Percentiles rank a stretch among this genome's conserved stretches.
Conservation (phyloP, 2,888 invertebrate genomes). For the Pyrrhia umbra region DNA sequence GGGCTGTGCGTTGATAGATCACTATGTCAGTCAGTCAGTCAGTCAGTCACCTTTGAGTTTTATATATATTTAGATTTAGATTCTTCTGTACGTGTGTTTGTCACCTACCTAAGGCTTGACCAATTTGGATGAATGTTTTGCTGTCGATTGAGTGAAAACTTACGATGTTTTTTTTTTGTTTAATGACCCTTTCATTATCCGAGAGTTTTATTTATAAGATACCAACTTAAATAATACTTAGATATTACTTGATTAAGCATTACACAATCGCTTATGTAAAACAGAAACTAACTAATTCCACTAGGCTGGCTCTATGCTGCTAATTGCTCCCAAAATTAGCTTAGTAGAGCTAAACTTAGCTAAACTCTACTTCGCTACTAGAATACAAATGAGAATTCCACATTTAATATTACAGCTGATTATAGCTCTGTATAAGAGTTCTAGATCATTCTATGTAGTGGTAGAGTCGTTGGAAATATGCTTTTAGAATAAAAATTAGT, state of each 20-base stretch:
- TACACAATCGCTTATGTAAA: constrained; percentile 28
- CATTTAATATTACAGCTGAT: constrained; percentile 50
- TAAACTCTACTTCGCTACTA: constrained; percentile 39
- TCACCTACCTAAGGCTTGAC: too few species aligned
- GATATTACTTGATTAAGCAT: constrained; percentile 4
- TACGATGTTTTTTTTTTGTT: too few species aligned
- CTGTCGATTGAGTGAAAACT: too few species aligned
- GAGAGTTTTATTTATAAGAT: too few species aligned
- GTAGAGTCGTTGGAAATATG: constrained; percentile 14
- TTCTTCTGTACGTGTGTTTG: too few species aligned
- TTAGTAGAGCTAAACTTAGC: constrained; percentile 34
- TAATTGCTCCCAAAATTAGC: constrained; percentile 51
- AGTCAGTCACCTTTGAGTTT: too few species aligned
- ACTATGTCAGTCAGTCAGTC: too few species aligned
- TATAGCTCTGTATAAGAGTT: constrained; percentile 25
- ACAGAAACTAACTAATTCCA: constrained; percentile 15
- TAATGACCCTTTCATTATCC: too few species aligned
- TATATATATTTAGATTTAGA: too few species aligned
- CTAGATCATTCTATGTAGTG: constrained; percentile 17
- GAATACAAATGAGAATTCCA: constrained; percentile 50
- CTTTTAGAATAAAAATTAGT: constrained; percentile 26
- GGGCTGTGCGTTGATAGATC: too few species aligned
- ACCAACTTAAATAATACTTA: background rate
- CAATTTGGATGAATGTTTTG: too few species aligned
- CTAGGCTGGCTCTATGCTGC: constrained; percentile 17